Conservation (phyloP, 2,888 invertebrate genomes). For the Apotomis turbidana region DNA sequence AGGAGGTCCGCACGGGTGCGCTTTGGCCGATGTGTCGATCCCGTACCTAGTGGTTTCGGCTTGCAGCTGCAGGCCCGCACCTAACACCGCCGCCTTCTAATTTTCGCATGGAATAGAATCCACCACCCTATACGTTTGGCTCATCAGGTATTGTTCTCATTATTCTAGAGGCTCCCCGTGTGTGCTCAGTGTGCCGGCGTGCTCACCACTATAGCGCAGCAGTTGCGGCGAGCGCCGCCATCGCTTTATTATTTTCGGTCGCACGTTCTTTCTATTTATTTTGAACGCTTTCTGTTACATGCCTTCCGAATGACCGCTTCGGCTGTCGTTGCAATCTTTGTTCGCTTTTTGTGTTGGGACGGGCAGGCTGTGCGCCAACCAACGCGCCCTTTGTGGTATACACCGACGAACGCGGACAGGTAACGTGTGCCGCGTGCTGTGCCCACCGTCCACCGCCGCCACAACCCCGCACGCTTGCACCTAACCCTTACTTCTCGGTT, state of each 20-base stretch:
- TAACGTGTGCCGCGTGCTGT: conserved; percentile 84
- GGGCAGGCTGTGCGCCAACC: conserved; percentile 88
- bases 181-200: conserved; percentile 79
- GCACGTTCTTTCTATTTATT: conserved; percentile 79
- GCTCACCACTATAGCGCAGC: conserved; percentile 70
- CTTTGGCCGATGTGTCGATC: conserved; percentile 79
- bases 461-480: conserved; percentile 39
- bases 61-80: conserved; percentile 80
- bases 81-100: conserved; percentile 83
- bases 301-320: conserved; percentile 83
- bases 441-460: conserved; percentile 42
- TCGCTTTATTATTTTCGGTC: conserved; percentile 67
- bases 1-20: conserved; percentile 79
- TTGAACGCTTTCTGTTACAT: conserved; percentile 84
- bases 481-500: conserved; percentile 26
- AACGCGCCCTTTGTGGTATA: conserved; percentile 97
- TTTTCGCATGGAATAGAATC: conserved; percentile 83
- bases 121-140: conserved; percentile 83
- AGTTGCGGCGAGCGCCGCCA: conserved; percentile 69
- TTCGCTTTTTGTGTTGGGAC: conserved; percentile 80
- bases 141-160: conserved; percentile 83
- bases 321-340: conserved; percentile 80
- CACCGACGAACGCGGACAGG: conserved; percentile 98
- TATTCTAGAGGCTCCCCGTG: conserved; percentile 79
- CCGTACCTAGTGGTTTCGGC: conserved; percentile 77